Evolutionary conservation across 2,113 vertebrate genomes (phyloP).

Genomic region (Pyxicephalus adspersus): DNA sequence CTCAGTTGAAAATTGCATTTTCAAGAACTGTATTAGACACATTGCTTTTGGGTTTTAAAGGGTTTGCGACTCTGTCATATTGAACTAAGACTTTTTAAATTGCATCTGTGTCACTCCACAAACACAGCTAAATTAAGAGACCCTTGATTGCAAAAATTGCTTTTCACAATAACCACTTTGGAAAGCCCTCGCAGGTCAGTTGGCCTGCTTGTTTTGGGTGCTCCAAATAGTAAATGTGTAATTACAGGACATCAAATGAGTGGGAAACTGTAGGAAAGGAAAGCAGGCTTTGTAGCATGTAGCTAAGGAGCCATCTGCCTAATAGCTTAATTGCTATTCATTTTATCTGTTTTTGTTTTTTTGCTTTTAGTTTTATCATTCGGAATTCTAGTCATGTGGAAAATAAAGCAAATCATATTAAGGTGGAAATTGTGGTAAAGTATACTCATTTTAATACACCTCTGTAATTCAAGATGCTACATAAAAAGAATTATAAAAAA

Average conservation of each 20-base stretch:
- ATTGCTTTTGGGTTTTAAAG: slow-evolving; percentile 12
- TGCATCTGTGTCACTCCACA: background rate
- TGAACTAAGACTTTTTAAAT: background rate
- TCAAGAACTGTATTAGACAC: background rate
- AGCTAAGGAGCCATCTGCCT: slow-evolving; percentile 47
- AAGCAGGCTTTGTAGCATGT: slow-evolving; percentile 19
- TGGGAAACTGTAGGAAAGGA: background rate
- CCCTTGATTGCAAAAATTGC: slow-evolving; percentile 23
- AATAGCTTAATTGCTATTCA: slow-evolving; percentile 48
- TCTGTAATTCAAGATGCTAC: too few species aligned
- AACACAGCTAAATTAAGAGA: slow-evolving; percentile 32
- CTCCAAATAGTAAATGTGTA: slow-evolving; percentile 39
- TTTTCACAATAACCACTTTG: background rate
- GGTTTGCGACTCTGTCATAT: background rate
- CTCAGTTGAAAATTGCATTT: slow-evolving; percentile 9
- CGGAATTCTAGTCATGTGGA: background rate
- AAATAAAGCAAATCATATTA: background rate
- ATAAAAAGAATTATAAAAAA: too few species aligned
- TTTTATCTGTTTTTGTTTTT: slow-evolving; percentile 13
- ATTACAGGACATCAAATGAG: slow-evolving; percentile 30
- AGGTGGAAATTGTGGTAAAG: too few species aligned
- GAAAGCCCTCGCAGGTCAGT: slow-evolving; percentile 1
- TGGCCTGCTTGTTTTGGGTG: slow-evolving; percentile 22
- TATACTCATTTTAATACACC: too few species aligned
- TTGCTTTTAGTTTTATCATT: background rate